Percentiles rank a stretch among this genome's conserved stretches.
Conservation (phyloP, 2,113 vertebrate species). For the Apteryx owenii region DNA sequence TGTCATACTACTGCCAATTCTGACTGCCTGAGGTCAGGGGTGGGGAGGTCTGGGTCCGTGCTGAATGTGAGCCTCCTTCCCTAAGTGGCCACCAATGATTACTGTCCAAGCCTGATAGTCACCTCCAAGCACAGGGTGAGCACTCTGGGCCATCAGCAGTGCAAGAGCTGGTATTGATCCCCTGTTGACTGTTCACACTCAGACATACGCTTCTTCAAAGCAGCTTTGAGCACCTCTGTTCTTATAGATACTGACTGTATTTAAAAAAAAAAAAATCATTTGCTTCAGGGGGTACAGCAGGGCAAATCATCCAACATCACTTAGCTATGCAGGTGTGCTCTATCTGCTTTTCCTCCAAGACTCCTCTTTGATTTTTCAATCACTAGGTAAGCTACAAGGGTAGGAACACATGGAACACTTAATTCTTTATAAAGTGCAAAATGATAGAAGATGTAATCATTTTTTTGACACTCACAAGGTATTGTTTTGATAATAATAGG, state of each 20-base stretch:
- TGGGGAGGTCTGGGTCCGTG: neutral
- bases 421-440: neutral
- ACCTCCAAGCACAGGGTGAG: neutral
- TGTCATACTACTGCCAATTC: neutral
- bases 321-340: neutral
- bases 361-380: neutral
- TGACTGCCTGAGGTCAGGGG: neutral
- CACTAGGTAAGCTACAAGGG: neutral
- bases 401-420: neutral
- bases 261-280: neutral
- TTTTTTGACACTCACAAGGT: neutral
- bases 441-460: neutral
- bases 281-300: neutral
- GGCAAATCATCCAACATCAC: neutral
- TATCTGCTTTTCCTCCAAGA: neutral
- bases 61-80: neutral
- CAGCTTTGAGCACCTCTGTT: neutral
- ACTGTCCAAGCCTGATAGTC: neutral
- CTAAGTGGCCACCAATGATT: neutral
- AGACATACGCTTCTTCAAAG: neutral
- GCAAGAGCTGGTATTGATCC: neutral
- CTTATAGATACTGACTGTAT: neutral
- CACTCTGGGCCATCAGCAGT: neutral
- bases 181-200: too few relatives aligned
- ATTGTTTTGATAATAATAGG: neutral